These are phyloP conservation scores for Siphamia tubifer DNA, from an alignment of 2,113 vertebrate genomes.

Conservation along the genomic window DNA sequence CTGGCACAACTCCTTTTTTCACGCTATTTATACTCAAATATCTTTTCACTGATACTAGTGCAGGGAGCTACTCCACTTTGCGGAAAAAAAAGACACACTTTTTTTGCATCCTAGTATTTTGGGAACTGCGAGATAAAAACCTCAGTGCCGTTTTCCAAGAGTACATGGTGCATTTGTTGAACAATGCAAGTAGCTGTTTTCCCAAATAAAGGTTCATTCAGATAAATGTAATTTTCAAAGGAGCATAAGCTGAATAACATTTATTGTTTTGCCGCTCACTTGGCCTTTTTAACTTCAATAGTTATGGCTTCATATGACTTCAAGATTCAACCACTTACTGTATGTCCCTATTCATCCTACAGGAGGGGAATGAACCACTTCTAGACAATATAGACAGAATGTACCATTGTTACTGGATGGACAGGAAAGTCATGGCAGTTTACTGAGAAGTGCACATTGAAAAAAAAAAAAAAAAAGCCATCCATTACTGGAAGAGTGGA, in stretches of 20 bases:
- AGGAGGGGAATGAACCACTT: slow-evolving; percentile 20
- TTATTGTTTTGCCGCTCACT: neutral
- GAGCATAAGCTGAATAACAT: neutral
- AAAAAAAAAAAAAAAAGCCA: too few species aligned
- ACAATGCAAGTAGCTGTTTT: neutral
- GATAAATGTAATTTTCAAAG: too few species aligned
- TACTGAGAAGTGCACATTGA: slow-evolving; percentile 13
- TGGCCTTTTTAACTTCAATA: neutral
- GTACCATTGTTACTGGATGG: slow-evolving; percentile 11
- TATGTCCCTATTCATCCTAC: neutral
- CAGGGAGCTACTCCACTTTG: slow-evolving; percentile 21
- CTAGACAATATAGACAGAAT: slow-evolving; percentile 8
- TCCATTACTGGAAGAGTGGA: slow-evolving; percentile 2
- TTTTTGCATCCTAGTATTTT: neutral
- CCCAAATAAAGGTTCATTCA: neutral
- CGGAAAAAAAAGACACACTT: slow-evolving; percentile 10
- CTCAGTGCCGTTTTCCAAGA: neutral
- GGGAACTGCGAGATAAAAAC: neutral
- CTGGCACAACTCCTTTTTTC: slow-evolving; percentile 66
- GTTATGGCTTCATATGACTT: neutral
- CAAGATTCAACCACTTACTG: neutral
- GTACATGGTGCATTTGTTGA: neutral
- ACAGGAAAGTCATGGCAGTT: slow-evolving; percentile 29
- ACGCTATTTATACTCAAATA: slow-evolving; percentile 68
- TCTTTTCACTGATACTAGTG: slow-evolving; percentile 30